Evolutionary conservation across 1,140 invertebrate genomes (phyloP), one percentile per base, ranked within the genome.

Genomic region (Ephestia elutella): DNA sequence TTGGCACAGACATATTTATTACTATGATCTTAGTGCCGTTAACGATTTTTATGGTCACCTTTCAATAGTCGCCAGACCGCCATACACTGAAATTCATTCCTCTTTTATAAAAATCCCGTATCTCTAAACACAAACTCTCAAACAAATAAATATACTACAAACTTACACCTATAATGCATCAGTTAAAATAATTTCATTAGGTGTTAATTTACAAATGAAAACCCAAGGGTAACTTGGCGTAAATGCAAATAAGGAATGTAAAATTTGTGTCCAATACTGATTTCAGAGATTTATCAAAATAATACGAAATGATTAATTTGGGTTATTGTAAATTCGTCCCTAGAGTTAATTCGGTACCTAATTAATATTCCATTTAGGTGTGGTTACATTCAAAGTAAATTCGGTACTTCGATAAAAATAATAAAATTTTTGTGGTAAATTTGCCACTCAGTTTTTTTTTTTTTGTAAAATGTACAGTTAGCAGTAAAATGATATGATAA

Each of bases 111-210:
- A 15, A 44, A 44, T 15, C 7, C 38, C 15, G 38, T 15, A 44
- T 15, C 30, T 44, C 13, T 44, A 44, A 44, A 44, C 38, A 44
- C 38, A 44, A 44, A 44, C 38, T 44, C 38, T n/a, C 38, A 44
- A 44, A 44, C 38, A 44, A 81, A 82, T 79, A 84, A 82, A 81
- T 81, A 83, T 75, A 71, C 71, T 78, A 80, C 63, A 78, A 68
- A 60, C 73, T 69, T 73, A 74, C 62, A 57, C 54, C 61, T 50
- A 49, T 72, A 5, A 44, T 44, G 38, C 38, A 3, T 17, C 38
- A 44, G 38, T 44, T 44, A 44, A 10, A 44, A 17, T 44, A 15
- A 44, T 44, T 44, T 44, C 38, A 44, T 44, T 44, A 10, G 38
- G 38, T 15, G 38, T 44, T 44, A 44, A 44, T 44, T 1, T 44